phyloP scores from a whole-genome alignment of 2,113 vertebrate species.

The Cyphomyrus plagiostoma region DNA sequence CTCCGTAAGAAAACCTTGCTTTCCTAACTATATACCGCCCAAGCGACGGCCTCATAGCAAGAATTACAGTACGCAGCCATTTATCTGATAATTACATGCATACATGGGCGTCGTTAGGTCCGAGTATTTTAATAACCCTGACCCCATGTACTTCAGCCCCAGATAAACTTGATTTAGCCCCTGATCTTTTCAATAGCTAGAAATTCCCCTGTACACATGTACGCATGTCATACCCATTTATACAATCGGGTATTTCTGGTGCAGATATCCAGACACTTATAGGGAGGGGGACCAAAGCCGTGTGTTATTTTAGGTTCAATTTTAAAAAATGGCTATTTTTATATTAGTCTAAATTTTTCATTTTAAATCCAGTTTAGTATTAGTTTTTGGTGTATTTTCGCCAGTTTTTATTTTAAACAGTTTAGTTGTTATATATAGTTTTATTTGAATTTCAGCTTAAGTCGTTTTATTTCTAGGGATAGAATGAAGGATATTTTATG shows the following conservation, averaged over 20 bases:
- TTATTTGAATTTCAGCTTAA: not conserved
- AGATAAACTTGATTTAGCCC: no score
- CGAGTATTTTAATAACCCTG: no score
- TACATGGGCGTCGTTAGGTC: no score
- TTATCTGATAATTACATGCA: not conserved
- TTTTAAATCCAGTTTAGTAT: not conserved
- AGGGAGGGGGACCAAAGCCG: no score
- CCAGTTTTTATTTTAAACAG: not conserved
- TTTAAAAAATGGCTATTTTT: not conserved
- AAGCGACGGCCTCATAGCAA: not conserved
- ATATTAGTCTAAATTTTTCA: not conserved
- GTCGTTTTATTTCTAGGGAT: not conserved
- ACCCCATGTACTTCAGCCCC: no score
- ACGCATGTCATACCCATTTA: not conserved
- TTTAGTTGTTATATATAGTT: not conserved
- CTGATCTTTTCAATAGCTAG: no score
- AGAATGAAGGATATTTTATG: not conserved
- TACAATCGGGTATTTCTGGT: not conserved
- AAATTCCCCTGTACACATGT: no score
- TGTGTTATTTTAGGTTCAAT: not conserved
- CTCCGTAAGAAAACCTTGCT: not conserved
- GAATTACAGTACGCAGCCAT: not conserved
- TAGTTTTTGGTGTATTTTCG: not conserved
- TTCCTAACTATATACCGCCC: not conserved
- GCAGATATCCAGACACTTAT: not conserved